These are phyloP conservation scores for Silurus meridionalis DNA, from an alignment of 2,113 vertebrate species.

Conservation along the genomic window DNA sequence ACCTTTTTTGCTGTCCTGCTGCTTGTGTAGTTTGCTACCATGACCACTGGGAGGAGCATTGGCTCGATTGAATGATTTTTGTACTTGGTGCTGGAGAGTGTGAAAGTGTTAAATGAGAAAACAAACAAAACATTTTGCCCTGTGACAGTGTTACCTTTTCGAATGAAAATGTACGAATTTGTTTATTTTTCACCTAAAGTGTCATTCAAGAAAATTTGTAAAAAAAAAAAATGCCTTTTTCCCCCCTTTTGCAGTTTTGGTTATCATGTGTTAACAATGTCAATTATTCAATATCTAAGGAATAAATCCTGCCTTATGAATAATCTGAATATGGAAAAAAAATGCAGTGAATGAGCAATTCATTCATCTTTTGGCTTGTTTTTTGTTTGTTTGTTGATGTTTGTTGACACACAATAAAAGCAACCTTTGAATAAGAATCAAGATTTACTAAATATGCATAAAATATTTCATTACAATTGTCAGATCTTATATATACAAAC, in stretches of 20 bases:
- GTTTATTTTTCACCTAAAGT: slow-evolving; percentile 39
- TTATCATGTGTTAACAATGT: slow-evolving; percentile 16
- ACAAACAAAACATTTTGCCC: slow-evolving; percentile 6
- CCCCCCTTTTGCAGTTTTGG: background rate
- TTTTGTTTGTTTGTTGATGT: background rate
- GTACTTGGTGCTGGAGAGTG: background rate
- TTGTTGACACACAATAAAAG: background rate
- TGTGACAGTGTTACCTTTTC: slow-evolving; percentile 22
- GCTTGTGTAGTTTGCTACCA: slow-evolving; percentile 33
- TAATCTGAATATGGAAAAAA: slow-evolving; percentile 35
- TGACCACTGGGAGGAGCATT: slow-evolving; percentile 28
- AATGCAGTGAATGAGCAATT: slow-evolving; percentile 20
- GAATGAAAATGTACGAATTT: slow-evolving; percentile 14
- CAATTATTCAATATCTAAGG: background rate
- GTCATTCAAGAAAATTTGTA: slow-evolving; percentile 44
- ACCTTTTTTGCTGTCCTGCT: slow-evolving; percentile 24
- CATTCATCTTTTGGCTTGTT: background rate
- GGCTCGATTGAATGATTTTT: slow-evolving; percentile 17
- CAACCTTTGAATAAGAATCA: background rate
- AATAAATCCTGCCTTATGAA: slow-evolving; percentile 21
- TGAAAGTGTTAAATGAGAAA: background rate
- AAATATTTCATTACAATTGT: slow-evolving; percentile 47
- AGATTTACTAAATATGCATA: slow-evolving; percentile 26
- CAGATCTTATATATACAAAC: slow-evolving; percentile 43
- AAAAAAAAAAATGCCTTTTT: slow-evolving; percentile 34